Evolutionary conservation across 2,888 invertebrate genomes (phyloP), one percentile per base, ranked within the genome.

Genomic region (Ectropis crepuscularia): DNA sequence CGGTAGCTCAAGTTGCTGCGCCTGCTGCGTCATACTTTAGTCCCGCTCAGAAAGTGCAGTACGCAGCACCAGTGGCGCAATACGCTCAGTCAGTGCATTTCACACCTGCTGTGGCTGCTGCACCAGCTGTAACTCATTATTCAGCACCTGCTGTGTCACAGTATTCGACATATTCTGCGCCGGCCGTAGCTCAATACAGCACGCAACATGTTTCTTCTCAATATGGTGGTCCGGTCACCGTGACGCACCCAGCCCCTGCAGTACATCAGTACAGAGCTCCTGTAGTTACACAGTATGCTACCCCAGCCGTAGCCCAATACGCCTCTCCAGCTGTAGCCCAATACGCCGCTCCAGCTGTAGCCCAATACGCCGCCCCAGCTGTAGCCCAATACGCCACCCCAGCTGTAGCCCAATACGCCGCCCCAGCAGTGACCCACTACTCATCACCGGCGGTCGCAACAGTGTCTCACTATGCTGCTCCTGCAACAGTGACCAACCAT

Each of bases 201-300:
- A 69, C 78, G 9, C 76, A 81, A 12, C 67, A 70, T 28, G 77
- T 82, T 0, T 39, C 50, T 37, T 50, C 70, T 41, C 87, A 89
- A 57, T 80, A 85, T 5, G 53, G 68, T 37, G 46, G 62, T 45
- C 64, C 74, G 36, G 60, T 68, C 39, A 69, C 74, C n/a, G 64
- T 74, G 10, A 12, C 69, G 37, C 89, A 90, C 9, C 41, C 69
- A 9, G 70, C 73, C 0, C 88, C 89, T 5, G 78, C 85, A 16
- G 78, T 81, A n/a, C 46, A 75, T 79, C 72, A 82, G n/a, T 61
- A 69, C 50, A 28, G 59, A 0, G 67, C 69, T 6, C 70, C 82
- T 6, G 67, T 69, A 11, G 65, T 69, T 11, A 9, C 76, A 10
- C 79, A 80, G 12, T 75, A 80, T 41, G 51, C 75, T 9, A 62